Conservation (phyloP, 2,113 vertebrate genomes). For the Paralichthys olivaceus region DNA sequence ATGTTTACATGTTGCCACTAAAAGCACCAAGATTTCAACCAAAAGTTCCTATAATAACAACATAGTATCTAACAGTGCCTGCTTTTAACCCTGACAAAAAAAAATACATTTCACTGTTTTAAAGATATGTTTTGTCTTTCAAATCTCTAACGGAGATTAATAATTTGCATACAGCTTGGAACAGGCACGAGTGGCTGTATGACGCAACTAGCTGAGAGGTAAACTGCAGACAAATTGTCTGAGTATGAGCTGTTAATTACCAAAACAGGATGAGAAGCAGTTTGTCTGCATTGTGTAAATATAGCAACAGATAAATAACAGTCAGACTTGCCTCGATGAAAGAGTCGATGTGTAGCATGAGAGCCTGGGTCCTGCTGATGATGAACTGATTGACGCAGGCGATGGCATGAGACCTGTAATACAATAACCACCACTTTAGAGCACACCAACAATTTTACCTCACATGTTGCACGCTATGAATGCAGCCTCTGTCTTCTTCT, state of each 20-base stretch:
- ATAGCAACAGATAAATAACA: not conserved
- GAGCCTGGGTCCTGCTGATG: slow-evolving; percentile 97
- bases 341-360: slow-evolving; percentile 97
- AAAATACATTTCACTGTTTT: too few species aligned
- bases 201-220: not conserved
- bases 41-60: too few species aligned
- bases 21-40: too few species aligned
- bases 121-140: too few species aligned
- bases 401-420: slow-evolving; percentile 93
- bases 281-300: not conserved
- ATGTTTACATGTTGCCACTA: too few species aligned
- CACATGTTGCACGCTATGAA: slow-evolving; percentile 49
- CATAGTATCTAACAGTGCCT: too few species aligned
- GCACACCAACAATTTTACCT: slow-evolving; percentile 10
- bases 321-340: slow-evolving; percentile 92
- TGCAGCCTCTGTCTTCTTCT: slow-evolving; percentile 33
- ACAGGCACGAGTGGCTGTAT: not conserved
- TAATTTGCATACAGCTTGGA: not conserved
- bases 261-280: not conserved
- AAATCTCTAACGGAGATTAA: too few species aligned
- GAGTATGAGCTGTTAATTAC: not conserved
- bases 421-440: slow-evolving; percentile 32
- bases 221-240: not conserved
- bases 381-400: slow-evolving; percentile 99
- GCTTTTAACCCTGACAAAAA: too few species aligned